These are phyloP conservation scores for Caretta caretta DNA, from an alignment of 2,113 vertebrate genomes.

Conservation along the genomic window DNA sequence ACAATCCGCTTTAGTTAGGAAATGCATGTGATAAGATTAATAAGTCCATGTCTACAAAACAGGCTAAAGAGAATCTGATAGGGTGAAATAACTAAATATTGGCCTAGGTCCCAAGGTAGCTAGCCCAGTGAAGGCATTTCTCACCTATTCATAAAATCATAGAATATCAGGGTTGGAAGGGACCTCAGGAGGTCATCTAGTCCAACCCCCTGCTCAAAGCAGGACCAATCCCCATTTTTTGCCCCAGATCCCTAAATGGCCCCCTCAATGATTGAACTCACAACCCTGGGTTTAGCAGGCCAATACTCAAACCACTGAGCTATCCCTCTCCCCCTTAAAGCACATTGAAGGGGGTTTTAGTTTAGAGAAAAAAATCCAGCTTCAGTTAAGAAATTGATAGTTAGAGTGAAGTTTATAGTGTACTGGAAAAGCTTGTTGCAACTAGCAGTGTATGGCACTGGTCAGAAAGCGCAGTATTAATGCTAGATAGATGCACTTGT, in stretches of 20 bases:
- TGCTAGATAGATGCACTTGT: background rate
- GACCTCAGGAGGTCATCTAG: no score
- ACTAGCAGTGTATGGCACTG: background rate
- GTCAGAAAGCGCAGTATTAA: background rate
- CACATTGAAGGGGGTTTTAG: background rate
- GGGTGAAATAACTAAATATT: background rate
- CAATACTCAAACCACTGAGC: no score
- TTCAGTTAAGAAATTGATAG: background rate
- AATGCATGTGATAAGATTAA: background rate
- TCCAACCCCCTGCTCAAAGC: no score
- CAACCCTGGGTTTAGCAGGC: no score
- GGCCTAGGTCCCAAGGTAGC: background rate
- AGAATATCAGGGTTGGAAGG: no score
- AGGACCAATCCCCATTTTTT: no score
- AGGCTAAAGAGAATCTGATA: background rate
- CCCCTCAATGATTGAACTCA: no score
- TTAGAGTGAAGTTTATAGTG: background rate
- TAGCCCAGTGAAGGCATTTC: background rate
- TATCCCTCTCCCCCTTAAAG: background rate
- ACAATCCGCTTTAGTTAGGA: background rate
- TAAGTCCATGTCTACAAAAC: background rate
- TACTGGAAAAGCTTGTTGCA: background rate
- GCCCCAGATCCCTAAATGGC: no score
- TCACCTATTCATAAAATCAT: background rate
- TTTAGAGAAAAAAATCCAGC: background rate